Evolutionary conservation across 1,140 invertebrate genomes (phyloP).

Genomic region (Camponotus pennsylvanicus): DNA sequence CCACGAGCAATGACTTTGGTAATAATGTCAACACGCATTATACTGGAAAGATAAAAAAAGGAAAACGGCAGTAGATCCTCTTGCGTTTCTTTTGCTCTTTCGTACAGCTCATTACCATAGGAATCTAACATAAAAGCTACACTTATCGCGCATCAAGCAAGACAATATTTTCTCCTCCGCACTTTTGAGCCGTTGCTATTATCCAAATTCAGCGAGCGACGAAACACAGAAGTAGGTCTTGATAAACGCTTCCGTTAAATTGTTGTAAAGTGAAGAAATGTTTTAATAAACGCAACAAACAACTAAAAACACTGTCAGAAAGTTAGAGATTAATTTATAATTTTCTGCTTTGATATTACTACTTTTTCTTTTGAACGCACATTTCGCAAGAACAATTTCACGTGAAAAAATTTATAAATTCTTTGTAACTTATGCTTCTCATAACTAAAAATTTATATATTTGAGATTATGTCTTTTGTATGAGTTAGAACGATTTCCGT

Average conservation of each 20-base stretch:
- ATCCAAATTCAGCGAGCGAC: conserved; percentile 33
- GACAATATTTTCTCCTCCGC: conserved; percentile 34
- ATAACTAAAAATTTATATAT: background rate
- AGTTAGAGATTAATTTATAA: background rate
- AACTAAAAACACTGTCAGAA: background rate
- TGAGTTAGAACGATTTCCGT: background rate
- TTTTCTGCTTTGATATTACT: background rate
- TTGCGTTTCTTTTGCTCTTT: conserved; percentile 47
- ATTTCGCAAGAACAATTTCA: background rate
- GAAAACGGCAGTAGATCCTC: background rate
- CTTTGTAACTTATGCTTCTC: background rate
- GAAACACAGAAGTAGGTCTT: conserved; percentile 17
- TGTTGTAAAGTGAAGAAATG: conserved; percentile 15
- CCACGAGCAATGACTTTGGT: conserved; percentile 43
- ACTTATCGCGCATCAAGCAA: conserved; percentile 39
- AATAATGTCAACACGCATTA: conserved; percentile 56
- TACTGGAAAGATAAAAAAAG: conserved; percentile 42
- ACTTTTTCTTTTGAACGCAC: background rate
- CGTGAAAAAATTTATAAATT: background rate
- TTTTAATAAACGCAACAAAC: conserved; percentile 18
- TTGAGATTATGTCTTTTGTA: background rate
- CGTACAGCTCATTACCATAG: conserved; percentile 41
- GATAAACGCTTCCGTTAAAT: conserved; percentile 43
- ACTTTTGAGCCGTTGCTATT: conserved; percentile 29
- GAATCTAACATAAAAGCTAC: conserved; percentile 37